Evolutionary conservation across 1,140 invertebrate species (phyloP).

Genomic region (Apis laboriosa): DNA sequence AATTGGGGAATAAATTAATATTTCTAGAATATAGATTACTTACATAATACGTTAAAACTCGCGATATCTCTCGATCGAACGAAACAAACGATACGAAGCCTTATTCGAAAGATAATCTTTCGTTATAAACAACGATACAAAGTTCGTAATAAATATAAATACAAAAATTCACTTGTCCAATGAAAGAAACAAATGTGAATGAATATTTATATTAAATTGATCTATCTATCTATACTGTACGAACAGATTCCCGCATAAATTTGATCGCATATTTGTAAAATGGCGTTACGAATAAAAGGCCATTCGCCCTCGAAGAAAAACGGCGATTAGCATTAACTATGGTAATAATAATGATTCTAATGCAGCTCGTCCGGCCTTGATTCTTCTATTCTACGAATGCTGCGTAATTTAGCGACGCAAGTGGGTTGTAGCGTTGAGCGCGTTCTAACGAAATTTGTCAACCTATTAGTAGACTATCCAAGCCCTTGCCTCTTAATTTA

Average conservation of each 20-base stretch:
- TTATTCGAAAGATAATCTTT: too few species aligned
- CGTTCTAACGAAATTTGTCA: constrained; percentile 59
- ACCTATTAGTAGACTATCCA: constrained; percentile 22
- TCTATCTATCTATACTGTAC: not conserved
- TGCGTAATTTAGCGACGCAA: constrained; percentile 66
- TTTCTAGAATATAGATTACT: too few species aligned
- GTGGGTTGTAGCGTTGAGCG: constrained; percentile 62
- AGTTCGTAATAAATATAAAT: too few species aligned
- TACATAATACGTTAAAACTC: too few species aligned
- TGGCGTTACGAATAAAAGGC: constrained; percentile 6
- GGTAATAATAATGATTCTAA: constrained; percentile 71
- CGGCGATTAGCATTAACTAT: constrained; percentile 53
- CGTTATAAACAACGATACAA: too few species aligned
- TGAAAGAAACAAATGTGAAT: not conserved
- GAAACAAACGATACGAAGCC: too few species aligned
- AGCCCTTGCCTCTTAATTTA: constrained; percentile 14
- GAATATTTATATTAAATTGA: not conserved
- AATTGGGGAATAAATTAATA: not conserved
- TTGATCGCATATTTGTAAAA: not conserved
- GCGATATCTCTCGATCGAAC: too few species aligned
- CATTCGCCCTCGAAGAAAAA: constrained; percentile 52
- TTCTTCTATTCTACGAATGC: constrained; percentile 64
- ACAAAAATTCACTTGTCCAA: not conserved
- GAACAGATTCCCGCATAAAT: not conserved
- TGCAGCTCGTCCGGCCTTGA: constrained; percentile 73